Conservation (phyloP, 2,797 vertebrate genomes). For the Botia almorhae region DNA sequence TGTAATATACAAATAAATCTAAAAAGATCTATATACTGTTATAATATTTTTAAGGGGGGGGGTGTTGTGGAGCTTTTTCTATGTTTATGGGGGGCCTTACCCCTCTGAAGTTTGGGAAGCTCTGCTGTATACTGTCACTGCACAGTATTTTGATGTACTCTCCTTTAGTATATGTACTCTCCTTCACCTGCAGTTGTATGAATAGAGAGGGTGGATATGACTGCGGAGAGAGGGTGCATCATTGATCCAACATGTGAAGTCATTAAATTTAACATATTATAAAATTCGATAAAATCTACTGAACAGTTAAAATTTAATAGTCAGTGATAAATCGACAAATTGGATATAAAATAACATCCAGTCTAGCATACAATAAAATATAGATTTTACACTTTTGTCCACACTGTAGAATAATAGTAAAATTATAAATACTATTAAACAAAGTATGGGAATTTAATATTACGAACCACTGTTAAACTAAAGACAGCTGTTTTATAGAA, state of each 20-base stretch:
- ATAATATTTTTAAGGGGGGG: no score
- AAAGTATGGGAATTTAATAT: not conserved
- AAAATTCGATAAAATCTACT: not conserved
- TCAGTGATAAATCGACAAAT: not conserved
- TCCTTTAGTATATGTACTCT: not conserved
- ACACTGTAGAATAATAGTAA: not conserved
- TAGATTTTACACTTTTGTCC: not conserved
- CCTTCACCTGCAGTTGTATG: not conserved
- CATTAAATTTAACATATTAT: not conserved
- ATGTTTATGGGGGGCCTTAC: no score
- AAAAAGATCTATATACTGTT: no score
- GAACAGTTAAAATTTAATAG: not conserved
- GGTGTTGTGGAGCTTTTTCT: no score
- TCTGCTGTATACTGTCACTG: not conserved
- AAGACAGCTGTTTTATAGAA: not conserved
- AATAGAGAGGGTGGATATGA: not conserved
- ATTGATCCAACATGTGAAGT: not conserved
- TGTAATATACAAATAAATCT: no score
- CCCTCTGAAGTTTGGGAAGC: not conserved
- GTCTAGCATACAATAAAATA: not conserved
- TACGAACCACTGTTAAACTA: not conserved
- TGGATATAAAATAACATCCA: not conserved
- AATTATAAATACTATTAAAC: not conserved
- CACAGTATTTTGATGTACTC: not conserved
- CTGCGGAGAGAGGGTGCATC: not conserved